Evolutionary conservation across 2,113 vertebrate species (phyloP).

Genomic region (Ptyas mucosa): DNA sequence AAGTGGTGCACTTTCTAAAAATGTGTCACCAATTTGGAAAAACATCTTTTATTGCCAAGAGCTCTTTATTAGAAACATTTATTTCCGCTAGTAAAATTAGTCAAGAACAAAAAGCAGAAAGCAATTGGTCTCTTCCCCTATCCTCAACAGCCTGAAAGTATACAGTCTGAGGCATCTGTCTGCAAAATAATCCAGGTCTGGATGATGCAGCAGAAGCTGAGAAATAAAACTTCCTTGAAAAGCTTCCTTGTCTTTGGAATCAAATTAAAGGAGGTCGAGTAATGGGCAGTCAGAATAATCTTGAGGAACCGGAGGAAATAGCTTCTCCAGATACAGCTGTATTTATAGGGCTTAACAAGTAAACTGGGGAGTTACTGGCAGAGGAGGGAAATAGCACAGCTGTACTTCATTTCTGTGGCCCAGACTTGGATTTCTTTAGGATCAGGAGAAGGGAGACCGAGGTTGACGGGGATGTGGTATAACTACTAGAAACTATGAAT

Average conservation of each 20-base stretch:
- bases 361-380: background rate
- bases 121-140: background rate
- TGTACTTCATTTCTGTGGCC: background rate
- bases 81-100: background rate
- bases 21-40: background rate
- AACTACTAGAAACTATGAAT: background rate
- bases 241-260: background rate
- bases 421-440: background rate
- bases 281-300: background rate
- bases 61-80: background rate
- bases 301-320: background rate
- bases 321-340: background rate
- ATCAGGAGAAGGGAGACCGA: background rate
- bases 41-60: background rate
- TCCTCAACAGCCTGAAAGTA: background rate
- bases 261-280: background rate
- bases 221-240: background rate
- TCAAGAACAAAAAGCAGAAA: background rate
- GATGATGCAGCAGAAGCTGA: background rate
- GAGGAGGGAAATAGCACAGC: background rate
- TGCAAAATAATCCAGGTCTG: background rate
- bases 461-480: background rate
- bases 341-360: background rate
- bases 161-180: background rate
- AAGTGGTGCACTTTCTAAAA: background rate